Evolutionary conservation across 2,113 vertebrate genomes (phyloP).

Genomic region (Lepus europaeus): DNA sequence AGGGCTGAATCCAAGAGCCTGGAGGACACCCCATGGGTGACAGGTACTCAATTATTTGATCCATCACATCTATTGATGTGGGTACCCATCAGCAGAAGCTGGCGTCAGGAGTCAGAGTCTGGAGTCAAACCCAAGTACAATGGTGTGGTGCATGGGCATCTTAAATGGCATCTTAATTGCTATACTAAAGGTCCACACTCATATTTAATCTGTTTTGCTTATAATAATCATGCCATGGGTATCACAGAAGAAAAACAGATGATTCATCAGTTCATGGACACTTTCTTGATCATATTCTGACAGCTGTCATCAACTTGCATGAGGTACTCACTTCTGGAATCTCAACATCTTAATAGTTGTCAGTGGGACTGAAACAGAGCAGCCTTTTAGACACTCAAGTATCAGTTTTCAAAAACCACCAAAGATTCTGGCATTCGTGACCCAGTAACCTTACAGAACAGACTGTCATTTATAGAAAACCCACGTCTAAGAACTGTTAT

Average conservation of each 20-base stretch:
- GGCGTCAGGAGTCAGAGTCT: no score
- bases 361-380: neutral
- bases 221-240: neutral
- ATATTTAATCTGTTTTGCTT: constrained; percentile 48
- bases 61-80: no score
- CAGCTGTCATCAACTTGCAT: neutral
- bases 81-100: no score
- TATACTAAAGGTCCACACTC: neutral
- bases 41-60: no score
- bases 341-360: neutral
- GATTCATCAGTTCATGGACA: neutral
- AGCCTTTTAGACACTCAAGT: constrained; percentile 5
- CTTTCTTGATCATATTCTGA: neutral
- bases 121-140: no score
- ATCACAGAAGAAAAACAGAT: neutral
- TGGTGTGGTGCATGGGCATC: no score
- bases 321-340: neutral
- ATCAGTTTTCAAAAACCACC: constrained; percentile 23
- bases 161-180: no score
- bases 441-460: constrained; percentile 49
- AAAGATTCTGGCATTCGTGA: constrained; percentile 33
- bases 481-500: constrained; percentile 46
- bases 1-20: no score
- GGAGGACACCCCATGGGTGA: no score
- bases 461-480: constrained; percentile 44